phyloP scores from a whole-genome alignment of 2,113 vertebrate species.

The Mormoops blainvillei region DNA sequence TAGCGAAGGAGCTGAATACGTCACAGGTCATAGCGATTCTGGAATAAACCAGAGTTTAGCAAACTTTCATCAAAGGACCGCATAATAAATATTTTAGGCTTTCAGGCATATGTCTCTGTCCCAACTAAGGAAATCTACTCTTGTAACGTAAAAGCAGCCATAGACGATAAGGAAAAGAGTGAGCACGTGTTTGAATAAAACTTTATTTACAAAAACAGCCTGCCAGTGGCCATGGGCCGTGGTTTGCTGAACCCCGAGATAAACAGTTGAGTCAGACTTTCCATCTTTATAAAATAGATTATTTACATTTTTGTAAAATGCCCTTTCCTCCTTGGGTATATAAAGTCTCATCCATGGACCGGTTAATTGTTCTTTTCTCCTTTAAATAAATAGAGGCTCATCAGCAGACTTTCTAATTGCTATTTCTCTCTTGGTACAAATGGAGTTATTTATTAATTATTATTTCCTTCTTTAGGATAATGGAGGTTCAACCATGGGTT shows the following conservation, averaged over 20 bases:
- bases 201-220: not conserved
- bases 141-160: not conserved
- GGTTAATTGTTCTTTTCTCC: not conserved
- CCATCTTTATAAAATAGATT: not conserved
- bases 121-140: not conserved
- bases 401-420: accelerated
- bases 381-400: not conserved
- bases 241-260: not conserved
- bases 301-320: not conserved
- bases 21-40: not conserved
- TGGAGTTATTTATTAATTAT: not conserved
- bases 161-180: not conserved
- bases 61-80: not conserved
- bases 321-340: not conserved
- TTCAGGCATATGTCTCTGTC: not conserved
- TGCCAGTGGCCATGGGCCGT: accelerated
- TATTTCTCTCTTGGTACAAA: not conserved
- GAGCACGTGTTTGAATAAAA: not conserved
- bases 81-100: not conserved
- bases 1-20: not conserved
- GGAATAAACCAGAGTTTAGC: not conserved
- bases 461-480: not conserved
- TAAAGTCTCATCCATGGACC: not conserved
- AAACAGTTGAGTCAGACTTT: not conserved
- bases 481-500: accelerated